Conservation (phyloP, 1,140 invertebrate genomes). For the Pogonomyrmex barbatus region DNA sequence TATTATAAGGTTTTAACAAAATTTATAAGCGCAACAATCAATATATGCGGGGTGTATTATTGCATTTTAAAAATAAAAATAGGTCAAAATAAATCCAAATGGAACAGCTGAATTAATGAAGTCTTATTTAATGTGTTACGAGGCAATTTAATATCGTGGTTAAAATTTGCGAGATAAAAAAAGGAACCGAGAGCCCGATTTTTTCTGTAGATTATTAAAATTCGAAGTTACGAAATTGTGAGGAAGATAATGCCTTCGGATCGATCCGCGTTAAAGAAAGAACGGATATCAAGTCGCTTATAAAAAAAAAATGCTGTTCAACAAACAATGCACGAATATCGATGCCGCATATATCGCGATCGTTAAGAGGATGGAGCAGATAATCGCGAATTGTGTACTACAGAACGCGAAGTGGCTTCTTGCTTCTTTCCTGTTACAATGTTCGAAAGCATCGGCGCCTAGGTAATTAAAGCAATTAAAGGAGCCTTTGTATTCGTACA, state of each 20-base stretch:
- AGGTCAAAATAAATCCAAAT: slow-evolving; percentile 6
- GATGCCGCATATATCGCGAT: not conserved
- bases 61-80: slow-evolving; percentile 47
- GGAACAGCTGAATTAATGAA: not conserved
- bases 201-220: not conserved
- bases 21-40: slow-evolving; percentile 11
- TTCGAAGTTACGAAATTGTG: too few species aligned
- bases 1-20: not conserved
- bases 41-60: not conserved
- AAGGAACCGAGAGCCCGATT: not conserved
- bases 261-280: not conserved
- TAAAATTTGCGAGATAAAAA: not conserved
- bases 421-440: not conserved
- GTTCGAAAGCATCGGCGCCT: slow-evolving; percentile 21
- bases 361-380: not conserved
- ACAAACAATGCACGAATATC: not conserved
- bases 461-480: slow-evolving; percentile 57
- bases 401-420: not conserved
- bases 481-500: slow-evolving; percentile 39
- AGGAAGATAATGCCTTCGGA: not conserved
- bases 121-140: not conserved
- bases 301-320: not conserved
- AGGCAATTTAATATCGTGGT: slow-evolving; percentile 14
- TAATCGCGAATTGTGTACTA: not conserved
- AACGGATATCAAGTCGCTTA: not conserved